These are phyloP conservation scores for Trogon surrucura DNA, from an alignment of 2,113 vertebrate genomes.

Conservation along the genomic window DNA sequence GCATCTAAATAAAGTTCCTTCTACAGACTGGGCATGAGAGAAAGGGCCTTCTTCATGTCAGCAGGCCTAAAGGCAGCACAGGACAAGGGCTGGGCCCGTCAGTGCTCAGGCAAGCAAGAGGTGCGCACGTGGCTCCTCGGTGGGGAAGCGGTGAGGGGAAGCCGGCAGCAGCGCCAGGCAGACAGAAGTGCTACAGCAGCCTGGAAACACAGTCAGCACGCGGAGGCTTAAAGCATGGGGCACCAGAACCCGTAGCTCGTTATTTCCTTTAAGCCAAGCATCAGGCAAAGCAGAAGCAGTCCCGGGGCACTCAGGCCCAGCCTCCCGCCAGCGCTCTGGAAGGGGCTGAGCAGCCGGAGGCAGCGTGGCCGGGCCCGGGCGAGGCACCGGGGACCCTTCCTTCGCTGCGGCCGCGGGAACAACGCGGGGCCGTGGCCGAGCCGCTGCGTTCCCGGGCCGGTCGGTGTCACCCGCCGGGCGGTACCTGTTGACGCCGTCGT, in stretches of 20 bases:
- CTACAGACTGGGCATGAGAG: not conserved
- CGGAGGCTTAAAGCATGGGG: fast-evolving
- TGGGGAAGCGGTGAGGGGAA: not conserved
- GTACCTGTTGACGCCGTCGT: slow-evolving; percentile 92
- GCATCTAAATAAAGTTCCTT: not conserved
- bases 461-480: fast-evolving
- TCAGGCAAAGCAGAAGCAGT: not conserved
- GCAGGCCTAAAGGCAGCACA: not conserved
- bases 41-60: not conserved
- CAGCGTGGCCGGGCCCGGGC: fast-evolving
- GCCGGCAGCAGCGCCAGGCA: not conserved
- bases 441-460: fast-evolving
- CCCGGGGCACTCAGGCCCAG: not conserved
- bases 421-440: fast-evolving
- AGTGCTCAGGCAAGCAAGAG: not conserved
- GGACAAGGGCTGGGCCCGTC: not conserved
- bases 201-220: not conserved
- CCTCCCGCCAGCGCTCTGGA: not conserved
- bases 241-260: not conserved
- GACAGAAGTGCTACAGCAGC: not conserved
- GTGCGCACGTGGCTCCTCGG: not conserved
- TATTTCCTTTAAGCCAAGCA: not conserved
- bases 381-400: not conserved
- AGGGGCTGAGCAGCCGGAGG: not conserved
- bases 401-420: fast-evolving